Evolutionary conservation across 2,797 vertebrate species (phyloP).

Genomic region (Hemibagrus guttatus): DNA sequence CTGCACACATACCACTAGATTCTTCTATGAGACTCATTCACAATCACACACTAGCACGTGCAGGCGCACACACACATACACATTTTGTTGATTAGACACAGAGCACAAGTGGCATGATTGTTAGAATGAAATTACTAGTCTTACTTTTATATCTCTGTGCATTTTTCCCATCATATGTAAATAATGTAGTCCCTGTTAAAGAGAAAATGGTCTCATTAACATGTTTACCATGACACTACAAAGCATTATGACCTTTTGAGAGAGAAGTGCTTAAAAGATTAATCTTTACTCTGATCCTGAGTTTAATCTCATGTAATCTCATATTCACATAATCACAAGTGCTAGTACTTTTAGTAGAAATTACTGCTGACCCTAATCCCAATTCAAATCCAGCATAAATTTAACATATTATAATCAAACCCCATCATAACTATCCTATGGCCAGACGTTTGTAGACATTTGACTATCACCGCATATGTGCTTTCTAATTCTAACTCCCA

Average conservation of each 20-base stretch:
- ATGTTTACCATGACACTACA: not conserved
- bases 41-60: slow-evolving; percentile 9
- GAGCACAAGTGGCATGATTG: not conserved
- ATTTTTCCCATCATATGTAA: slow-evolving; percentile 87
- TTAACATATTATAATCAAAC: not conserved
- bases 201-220: not conserved
- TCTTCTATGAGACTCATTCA: slow-evolving; percentile 28
- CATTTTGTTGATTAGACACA: not conserved
- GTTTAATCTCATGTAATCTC: not conserved
- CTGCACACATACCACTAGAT: slow-evolving; percentile 19
- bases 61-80: not conserved
- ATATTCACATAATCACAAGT: not conserved
- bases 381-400: not conserved
- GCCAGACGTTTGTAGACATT: not conserved
- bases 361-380: not conserved
- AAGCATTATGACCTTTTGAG: not conserved
- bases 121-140: not conserved
- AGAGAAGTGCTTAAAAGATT: not conserved
- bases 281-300: not conserved
- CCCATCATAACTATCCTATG: not conserved
- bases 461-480: not conserved
- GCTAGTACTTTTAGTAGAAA: not conserved
- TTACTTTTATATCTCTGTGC: slow-evolving; percentile 90
- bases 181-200: slow-evolving; percentile 81
- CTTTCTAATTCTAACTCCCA: not conserved